These are phyloP conservation scores for Yponomeuta evonymella DNA, from an alignment of 2,888 invertebrate genomes.

Conservation along the genomic window DNA sequence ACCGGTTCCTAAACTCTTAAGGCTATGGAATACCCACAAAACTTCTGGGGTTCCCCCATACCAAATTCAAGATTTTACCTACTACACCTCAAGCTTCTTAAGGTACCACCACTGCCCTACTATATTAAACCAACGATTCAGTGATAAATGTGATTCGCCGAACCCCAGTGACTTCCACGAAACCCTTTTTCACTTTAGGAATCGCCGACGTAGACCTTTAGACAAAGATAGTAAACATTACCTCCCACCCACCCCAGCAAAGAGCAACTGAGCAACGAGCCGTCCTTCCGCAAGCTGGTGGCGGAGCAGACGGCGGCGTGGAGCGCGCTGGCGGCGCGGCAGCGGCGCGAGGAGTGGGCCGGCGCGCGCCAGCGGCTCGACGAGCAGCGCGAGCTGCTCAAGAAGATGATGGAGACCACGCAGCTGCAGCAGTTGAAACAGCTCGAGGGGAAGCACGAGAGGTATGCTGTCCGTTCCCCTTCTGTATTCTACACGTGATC, in stretches of 20 bases:
- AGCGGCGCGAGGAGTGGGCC: constrained; percentile 89
- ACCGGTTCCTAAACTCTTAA: too few species aligned
- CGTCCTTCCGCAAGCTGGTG: constrained; percentile 87
- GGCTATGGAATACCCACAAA: too few species aligned
- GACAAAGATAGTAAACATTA: neutral
- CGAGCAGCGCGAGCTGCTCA: constrained; percentile 85
- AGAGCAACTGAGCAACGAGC: constrained; percentile 86
- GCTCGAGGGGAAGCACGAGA: constrained; percentile 91
- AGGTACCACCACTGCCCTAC: too few species aligned
- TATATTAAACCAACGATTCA: too few species aligned
- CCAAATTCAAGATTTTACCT: too few species aligned
- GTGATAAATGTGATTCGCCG: too few species aligned
- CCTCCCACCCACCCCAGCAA: constrained; percentile 73
- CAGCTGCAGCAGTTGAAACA: constrained; percentile 93
- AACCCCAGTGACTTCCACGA: too few species aligned
- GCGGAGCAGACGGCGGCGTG: constrained; percentile 95
- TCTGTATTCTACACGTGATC: neutral
- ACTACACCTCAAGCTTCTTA: too few species aligned
- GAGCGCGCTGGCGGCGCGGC: constrained; percentile 91
- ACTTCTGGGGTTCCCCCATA: too few species aligned
- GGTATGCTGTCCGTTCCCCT: constrained; percentile 50
- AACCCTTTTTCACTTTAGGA: too few species aligned
- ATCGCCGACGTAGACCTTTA: neutral
- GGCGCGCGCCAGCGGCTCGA: constrained; percentile 87
- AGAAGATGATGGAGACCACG: constrained; percentile 87